Base-by-base conservation (phyloP, 2,888 invertebrate species). In the Hirudinaria manillensis region DNA sequence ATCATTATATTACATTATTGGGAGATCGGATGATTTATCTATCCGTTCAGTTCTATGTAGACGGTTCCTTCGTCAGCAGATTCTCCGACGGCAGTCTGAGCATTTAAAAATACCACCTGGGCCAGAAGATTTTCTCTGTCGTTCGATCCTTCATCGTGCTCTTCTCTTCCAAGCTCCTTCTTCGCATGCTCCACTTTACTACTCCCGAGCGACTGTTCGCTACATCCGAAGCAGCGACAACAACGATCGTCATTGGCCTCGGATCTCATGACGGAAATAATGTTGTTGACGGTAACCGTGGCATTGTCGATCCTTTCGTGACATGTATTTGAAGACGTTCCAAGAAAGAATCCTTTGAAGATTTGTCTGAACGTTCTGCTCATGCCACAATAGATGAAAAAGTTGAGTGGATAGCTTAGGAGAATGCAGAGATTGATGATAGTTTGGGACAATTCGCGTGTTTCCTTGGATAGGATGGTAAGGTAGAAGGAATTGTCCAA, bases 331-430 rank as follows among this genome's bases (percentile, higher is more conserved):
- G 29, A 27, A 29, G 6, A 24, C 24, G 29, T 6, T 10, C 1
- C 10, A 10, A 61, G 10, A n/a, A 78, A 77, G 36, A 89, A 81
- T 24, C 86, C 91, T 82, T 92, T 93, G 85, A 96, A 96, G 0
- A 95, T 95, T 84, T 94, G 93, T 29, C 96, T 88, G 85, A 96
- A 96, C 84, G 93, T 93, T 55, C 93, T 88, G 53, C 93, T 93
- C 96, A 96, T 96, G 32, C 94, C 93, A 84, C 94, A 95, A 83
- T 96, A 96, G 79, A 95, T 94, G 77, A 93, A 94, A 82, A 96
- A 94, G 85, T 95, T 94, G 76, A 94, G 91, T 19, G 94, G 94
- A 86, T 94, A 94, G 68, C 93, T 93, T 55, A 93, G 89, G 77
- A 94, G 91, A 77, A 96, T 92, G 84, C 93, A 91, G 86, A 95